Evolutionary conservation across 2,113 vertebrate species (phyloP).

Genomic region (Eonycteris spelaea): DNA sequence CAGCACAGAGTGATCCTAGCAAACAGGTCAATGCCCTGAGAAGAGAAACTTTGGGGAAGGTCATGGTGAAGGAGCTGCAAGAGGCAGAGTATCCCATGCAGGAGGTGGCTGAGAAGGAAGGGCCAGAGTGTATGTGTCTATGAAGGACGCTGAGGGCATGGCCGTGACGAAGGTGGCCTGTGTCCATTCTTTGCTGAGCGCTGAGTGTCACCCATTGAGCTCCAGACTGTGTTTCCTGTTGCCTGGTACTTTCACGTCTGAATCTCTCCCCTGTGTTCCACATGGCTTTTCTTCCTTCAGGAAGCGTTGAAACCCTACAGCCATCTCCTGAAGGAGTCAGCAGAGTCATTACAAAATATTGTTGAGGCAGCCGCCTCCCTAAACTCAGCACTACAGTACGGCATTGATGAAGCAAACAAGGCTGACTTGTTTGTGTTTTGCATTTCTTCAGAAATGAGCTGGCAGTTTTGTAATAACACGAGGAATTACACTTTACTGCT

Average conservation of each 20-base stretch:
- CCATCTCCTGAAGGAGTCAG: background rate
- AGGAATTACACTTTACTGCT: background rate
- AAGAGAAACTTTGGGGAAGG: background rate
- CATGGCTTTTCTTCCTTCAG: background rate
- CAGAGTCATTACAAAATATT: background rate
- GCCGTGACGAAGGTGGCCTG: background rate
- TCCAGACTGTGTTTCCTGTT: background rate
- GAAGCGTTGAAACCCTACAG: background rate
- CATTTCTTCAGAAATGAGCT: constrained; percentile 39
- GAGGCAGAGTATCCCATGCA: background rate
- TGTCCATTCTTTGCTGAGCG: background rate
- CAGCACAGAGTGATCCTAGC: background rate
- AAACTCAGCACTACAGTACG: background rate
- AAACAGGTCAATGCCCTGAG: background rate
- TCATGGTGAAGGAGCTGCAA: background rate
- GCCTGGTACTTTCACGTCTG: background rate
- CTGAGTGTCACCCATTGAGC: background rate
- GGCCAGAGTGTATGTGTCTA: rapidly evolving
- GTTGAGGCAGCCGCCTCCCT: background rate
- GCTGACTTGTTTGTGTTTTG: constrained; percentile 10
- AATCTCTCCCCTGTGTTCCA: background rate
- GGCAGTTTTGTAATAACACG: background rate
- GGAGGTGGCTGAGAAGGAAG: background rate
- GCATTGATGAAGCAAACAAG: constrained; percentile 41
- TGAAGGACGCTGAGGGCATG: rapidly evolving